Evolutionary conservation across 2,888 invertebrate genomes (phyloP).

Genomic region (Coelinius sp.): DNA sequence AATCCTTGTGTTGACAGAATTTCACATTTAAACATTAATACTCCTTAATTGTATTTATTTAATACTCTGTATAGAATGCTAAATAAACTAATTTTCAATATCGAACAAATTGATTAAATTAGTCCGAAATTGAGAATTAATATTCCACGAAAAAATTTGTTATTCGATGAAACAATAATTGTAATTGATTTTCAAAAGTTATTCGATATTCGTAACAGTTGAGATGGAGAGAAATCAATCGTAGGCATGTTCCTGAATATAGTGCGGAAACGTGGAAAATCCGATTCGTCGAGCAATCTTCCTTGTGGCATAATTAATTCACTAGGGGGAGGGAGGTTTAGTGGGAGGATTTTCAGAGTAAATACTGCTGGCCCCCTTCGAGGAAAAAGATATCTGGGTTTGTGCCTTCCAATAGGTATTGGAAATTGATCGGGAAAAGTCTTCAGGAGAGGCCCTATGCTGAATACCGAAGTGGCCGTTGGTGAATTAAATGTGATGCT

Average conservation of each 20-base stretch:
- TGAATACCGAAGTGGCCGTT: constrained; percentile 47
- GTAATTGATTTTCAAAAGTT: constrained; percentile 11
- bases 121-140: background rate
- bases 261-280: constrained; percentile 27
- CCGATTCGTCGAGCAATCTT: constrained; percentile 41
- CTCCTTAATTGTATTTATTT: background rate
- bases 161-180: constrained; percentile 22
- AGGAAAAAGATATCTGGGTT: constrained; percentile 10
- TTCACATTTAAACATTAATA: background rate
- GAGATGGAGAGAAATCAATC: constrained; percentile 24
- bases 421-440: constrained; percentile 30
- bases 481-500: constrained; percentile 47
- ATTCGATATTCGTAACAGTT: constrained; percentile 27
- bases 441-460: constrained; percentile 40
- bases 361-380: constrained; percentile 36
- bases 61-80: background rate
- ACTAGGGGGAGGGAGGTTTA: constrained; percentile 27
- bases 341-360: constrained; percentile 32
- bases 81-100: background rate
- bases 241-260: constrained; percentile 33
- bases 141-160: background rate
- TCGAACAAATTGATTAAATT: constrained; percentile 3
- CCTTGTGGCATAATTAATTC: constrained; percentile 48
- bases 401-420: background rate
- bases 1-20: background rate